Conservation (phyloP, 2,797 vertebrate genomes). For the Pantherophis vulpinus region DNA sequence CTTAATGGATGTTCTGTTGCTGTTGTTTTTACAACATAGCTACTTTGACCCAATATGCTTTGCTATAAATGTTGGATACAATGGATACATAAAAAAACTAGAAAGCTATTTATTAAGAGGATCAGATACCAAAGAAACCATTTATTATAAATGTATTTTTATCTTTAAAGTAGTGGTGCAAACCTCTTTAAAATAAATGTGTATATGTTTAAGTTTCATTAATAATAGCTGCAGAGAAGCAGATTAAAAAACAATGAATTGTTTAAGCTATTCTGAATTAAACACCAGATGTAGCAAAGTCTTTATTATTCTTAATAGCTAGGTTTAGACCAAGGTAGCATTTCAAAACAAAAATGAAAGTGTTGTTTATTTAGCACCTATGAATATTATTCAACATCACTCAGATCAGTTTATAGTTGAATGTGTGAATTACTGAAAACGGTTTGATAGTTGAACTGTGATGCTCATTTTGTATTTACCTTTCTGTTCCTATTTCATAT, state of each 20-base stretch:
- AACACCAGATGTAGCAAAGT: background rate
- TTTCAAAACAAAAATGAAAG: background rate
- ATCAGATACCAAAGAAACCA: background rate
- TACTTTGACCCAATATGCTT: background rate
- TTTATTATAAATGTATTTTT: background rate
- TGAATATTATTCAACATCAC: background rate
- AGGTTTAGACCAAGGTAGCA: background rate
- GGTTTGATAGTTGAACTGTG: background rate
- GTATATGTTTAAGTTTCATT: background rate
- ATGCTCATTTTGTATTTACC: background rate
- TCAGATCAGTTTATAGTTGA: background rate
- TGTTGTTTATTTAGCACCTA: background rate
- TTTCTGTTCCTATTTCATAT: background rate
- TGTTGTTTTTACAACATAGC: background rate
- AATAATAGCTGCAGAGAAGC: background rate
- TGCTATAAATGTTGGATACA: background rate
- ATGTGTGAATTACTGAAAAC: background rate
- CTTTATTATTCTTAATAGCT: constrained; percentile 5
- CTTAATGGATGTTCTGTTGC: background rate
- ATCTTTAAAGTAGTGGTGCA: background rate
- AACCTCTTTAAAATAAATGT: background rate
- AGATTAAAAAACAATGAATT: background rate
- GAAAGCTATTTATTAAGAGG: background rate
- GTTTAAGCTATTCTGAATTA: background rate
- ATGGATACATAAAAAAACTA: background rate